Evolutionary conservation across 1,140 invertebrate genomes (phyloP).

Genomic region (Solen grandis): DNA sequence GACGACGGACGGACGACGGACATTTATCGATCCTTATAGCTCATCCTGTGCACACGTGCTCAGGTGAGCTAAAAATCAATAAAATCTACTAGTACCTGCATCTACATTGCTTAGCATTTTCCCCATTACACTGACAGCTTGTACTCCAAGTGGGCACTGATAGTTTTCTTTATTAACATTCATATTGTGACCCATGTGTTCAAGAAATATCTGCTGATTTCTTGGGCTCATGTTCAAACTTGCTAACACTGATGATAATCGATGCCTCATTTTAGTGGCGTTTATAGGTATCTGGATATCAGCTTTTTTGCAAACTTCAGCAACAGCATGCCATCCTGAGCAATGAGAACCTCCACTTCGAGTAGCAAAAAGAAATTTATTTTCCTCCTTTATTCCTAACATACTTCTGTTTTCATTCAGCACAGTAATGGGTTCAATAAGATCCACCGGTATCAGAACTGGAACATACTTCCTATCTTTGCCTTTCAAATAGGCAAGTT

Average conservation of each 20-base stretch:
- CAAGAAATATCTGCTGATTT: constrained; percentile 40
- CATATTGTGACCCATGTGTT: constrained; percentile 54
- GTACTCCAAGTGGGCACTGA: constrained; percentile 41
- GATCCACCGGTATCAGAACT: constrained; percentile 46
- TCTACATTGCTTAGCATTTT: constrained; percentile 34
- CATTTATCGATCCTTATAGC: no score
- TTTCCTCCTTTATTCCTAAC: constrained; percentile 25
- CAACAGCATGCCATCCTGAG: constrained; percentile 54
- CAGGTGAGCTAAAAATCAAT: no score
- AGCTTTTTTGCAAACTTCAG: constrained; percentile 37
- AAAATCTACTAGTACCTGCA: no score
- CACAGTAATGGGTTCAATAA: constrained; percentile 32
- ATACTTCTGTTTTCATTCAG: constrained; percentile 33
- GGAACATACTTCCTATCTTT: constrained; percentile 56
- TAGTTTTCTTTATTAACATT: constrained; percentile 52
- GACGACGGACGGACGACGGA: no score
- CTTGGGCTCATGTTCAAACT: constrained; percentile 38
- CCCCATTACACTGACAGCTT: constrained; percentile 38
- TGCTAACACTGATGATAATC: constrained; percentile 48
- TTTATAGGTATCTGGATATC: constrained; percentile 34
- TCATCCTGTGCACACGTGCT: no score
- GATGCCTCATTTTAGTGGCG: constrained; percentile 50
- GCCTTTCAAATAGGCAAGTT: constrained; percentile 40
- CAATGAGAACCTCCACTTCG: constrained; percentile 28
- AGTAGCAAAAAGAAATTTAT: constrained; percentile 55